phyloP scores from a whole-genome alignment of 2,113 vertebrate species.

The Alethe castanea region DNA sequence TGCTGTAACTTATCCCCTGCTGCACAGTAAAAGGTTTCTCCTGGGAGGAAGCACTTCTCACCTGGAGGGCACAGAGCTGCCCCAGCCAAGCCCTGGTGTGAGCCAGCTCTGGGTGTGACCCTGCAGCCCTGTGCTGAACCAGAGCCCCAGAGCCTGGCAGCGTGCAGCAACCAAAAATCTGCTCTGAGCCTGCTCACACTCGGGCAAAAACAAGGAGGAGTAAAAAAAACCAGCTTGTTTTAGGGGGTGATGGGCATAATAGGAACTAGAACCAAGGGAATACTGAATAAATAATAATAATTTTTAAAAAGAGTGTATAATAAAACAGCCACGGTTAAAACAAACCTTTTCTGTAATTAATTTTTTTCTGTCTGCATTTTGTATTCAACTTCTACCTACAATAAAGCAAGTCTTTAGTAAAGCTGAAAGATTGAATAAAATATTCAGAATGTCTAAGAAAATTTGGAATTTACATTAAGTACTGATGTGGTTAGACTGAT shows the following conservation, averaged over 20 bases:
- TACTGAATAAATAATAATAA: not conserved
- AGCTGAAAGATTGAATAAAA: not conserved
- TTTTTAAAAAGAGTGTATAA: not conserved
- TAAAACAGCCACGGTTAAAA: not conserved
- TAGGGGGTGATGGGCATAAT: not conserved
- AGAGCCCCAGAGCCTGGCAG: not conserved
- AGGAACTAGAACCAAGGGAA: not conserved
- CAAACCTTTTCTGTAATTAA: not conserved
- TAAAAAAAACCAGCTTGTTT: not conserved
- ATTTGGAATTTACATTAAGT: not conserved
- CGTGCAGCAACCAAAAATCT: accelerated
- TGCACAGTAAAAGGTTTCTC: not conserved
- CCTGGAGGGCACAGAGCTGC: not conserved
- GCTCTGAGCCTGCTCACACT: not conserved
- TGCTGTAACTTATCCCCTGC: not conserved
- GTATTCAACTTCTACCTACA: not conserved
- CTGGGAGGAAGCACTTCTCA: not conserved
- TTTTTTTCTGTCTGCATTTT: not conserved
- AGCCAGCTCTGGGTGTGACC: not conserved
- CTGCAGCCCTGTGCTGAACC: accelerated
- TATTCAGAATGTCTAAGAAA: not conserved
- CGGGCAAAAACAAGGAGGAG: not conserved
- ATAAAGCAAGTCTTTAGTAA: not conserved
- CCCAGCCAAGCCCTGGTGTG: not conserved
- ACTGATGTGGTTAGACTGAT: not conserved